Base-by-base conservation (phyloP, 2,888 invertebrate genomes). In the Arctia plantaginis region DNA sequence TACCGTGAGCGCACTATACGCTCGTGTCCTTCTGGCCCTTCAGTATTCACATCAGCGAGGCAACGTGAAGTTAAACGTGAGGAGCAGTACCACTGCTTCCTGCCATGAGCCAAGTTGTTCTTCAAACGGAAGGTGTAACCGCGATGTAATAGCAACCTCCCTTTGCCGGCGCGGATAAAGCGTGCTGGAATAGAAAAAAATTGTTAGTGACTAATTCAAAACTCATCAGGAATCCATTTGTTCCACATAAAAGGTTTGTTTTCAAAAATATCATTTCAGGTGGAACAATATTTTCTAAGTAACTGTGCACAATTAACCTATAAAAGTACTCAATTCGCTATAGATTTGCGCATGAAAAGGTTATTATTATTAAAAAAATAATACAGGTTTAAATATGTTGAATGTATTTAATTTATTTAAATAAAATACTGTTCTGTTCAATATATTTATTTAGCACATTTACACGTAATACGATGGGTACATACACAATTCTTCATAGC, bases 11-110 rank as follows among this genome's bases (percentile, higher is more conserved):
- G 95, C 75, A 95, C 95, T 79, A 95, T 95, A 81, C 95, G 95
- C 88, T 95, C 95, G 85, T 93, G 95, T 0, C 95, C 95, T 84
- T 95, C 95, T n/a, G 95, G 95, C 0, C 95, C 95, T 84, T 95
- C 95, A 41, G 95, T 95, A 86, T 95, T 95, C 33, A 95, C 95
- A 83, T 95, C 95, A 77, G 95, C 95, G 67, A 95, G 90, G 86
- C 95, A 95, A 82, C 95, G 94, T 59, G 95, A 95, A 23, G 95
- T 95, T 72, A 95, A 90, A 62, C 95, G 91, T 72, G 95, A 95
- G 30, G 95, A 95, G 85, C 95, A 95, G 86, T 95, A 95, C 95
- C 95, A 95, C 85, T 95, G 95, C 90, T 95, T 96, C 82, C 95
- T 92, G 3, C 95, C 95, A 82, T 95, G 95, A n/a, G 95, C 95